Percentiles rank a stretch among this genome's conserved stretches.
phyloP scores from a whole-genome alignment of 2,888 invertebrate genomes.

The Carpatolechia fugitivella region DNA sequence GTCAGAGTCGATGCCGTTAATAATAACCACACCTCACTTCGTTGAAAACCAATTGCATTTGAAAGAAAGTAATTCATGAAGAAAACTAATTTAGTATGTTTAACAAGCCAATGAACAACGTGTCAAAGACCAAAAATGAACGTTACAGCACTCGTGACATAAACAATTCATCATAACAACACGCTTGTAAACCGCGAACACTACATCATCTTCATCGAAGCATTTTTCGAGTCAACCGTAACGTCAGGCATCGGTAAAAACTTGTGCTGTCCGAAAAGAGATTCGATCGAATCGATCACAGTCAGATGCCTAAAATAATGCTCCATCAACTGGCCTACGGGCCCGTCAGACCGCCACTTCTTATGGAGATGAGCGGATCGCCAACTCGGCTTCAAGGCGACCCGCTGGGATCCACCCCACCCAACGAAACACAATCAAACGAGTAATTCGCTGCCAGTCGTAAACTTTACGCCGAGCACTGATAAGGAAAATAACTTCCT shows the following conservation, averaged over 20 bases:
- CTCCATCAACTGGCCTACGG: constrained; percentile 51
- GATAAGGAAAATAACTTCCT: constrained; percentile 12
- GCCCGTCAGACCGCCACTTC: constrained; percentile 44
- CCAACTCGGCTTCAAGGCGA: constrained; percentile 30
- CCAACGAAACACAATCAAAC: constrained; percentile 51
- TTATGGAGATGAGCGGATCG: constrained; percentile 53
- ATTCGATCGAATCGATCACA: constrained; percentile 74
- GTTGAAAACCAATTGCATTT: background rate
- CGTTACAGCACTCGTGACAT: constrained; percentile 38
- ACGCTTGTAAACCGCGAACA: constrained; percentile 51
- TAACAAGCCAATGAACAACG: constrained; percentile 40
- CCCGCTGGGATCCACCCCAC: constrained; percentile 53
- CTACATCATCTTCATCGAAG: constrained; percentile 57
- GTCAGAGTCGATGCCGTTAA: constrained; percentile 32
- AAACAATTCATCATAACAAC: constrained; percentile 59
- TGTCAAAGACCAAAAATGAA: constrained; percentile 42
- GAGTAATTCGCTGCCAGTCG: constrained; percentile 43
- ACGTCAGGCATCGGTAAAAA: constrained; percentile 48
- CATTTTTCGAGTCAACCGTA: constrained; percentile 26
- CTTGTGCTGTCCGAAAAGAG: constrained; percentile 61
- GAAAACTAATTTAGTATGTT: background rate
- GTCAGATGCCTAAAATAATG: constrained; percentile 72
- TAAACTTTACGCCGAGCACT: constrained; percentile 18
- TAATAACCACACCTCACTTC: background rate
- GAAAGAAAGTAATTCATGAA: background rate